phyloP scores from a whole-genome alignment of 2,113 vertebrate species.

The Plestiodon gilberti region DNA sequence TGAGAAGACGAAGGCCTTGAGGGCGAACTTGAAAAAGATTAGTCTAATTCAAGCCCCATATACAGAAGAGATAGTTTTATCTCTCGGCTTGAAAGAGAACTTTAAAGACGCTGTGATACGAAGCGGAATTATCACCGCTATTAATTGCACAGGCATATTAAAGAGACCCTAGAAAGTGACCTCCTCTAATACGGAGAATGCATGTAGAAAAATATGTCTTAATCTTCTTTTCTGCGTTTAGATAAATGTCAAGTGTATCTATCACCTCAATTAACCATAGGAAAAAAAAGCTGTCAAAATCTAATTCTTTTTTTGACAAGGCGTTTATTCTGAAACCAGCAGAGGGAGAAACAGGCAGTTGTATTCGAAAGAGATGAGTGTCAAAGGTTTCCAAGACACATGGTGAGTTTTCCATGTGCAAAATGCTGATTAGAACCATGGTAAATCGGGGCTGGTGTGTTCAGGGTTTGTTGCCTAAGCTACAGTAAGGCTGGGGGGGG shows the following conservation, averaged over 20 bases:
- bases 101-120: conserved; percentile 77
- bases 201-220: conserved; percentile 80
- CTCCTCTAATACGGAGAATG: conserved; percentile 80
- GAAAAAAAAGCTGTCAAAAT: conserved; percentile 83
- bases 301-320: conserved; percentile 81
- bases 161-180: conserved; percentile 84
- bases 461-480: conserved; percentile 67
- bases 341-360: conserved; percentile 78
- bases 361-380: conserved; percentile 74
- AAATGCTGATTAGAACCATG: conserved; percentile 75
- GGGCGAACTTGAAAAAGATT: conserved; percentile 78
- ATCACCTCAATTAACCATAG: conserved; percentile 88
- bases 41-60: conserved; percentile 73
- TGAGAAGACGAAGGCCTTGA: conserved; percentile 56
- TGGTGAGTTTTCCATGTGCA: conserved; percentile 72
- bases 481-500: conserved; percentile 54
- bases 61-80: conserved; percentile 75
- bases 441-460: conserved; percentile 61
- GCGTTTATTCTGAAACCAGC: conserved; percentile 78
- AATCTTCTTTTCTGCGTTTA: conserved; percentile 80
- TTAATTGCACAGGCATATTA: conserved; percentile 85
- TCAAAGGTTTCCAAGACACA: conserved; percentile 71
- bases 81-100: conserved; percentile 74
- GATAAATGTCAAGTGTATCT: conserved; percentile 89
- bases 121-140: conserved; percentile 77